Base-by-base conservation (phyloP, 2,113 vertebrate species). In the Arothron firmamentum region DNA sequence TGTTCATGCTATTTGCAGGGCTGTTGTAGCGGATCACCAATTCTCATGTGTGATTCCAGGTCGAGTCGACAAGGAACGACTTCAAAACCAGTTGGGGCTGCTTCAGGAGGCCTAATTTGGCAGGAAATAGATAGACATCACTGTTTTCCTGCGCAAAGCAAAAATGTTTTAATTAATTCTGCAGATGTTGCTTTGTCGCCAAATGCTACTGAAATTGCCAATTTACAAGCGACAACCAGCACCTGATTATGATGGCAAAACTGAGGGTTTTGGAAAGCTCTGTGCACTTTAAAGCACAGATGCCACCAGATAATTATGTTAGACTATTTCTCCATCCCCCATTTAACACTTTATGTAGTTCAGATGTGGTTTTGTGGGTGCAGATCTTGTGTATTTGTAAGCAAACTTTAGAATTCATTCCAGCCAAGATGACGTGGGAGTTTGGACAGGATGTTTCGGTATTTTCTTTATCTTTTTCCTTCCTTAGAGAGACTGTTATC, bases 401-500 rank as follows among this genome's bases (percentile, higher is more conserved):
- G 10, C 11, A 38, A 38, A 38, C 9, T 38, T 38, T 38, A 12
- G 12, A 10, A 38, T 38, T 38, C 34, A 38, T 2, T 38, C 10
- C 34, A 38, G 34, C 34, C 34, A 18, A 20, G 16, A 42, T 48
- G 20, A 47, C 46, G 60, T 53, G 21, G 52, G 60, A 72, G 55
- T 58, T 21, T 18, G 52, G 20, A 60, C 52, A 17, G 11, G 55
- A 47, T 58, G 21, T 18, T 43, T 25, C 21, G 14, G 51, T 25
- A 19, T 49, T 56, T 48, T 46, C n/a, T 12, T 19, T 56, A 12
- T 51, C 15, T 52, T 46, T 49, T 61, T 50, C 52, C 7, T 52
- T 51, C 23, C 50, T 1, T 12, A 19, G 58, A 67, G 59, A 55
- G 48, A 46, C 10, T 16, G n/a, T 66, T 66, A 66, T 65, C 13